Evolutionary conservation across 1,140 invertebrate species (phyloP), one percentile per base, ranked within the genome.

Genomic region (Pseudomyrmex concolor): DNA sequence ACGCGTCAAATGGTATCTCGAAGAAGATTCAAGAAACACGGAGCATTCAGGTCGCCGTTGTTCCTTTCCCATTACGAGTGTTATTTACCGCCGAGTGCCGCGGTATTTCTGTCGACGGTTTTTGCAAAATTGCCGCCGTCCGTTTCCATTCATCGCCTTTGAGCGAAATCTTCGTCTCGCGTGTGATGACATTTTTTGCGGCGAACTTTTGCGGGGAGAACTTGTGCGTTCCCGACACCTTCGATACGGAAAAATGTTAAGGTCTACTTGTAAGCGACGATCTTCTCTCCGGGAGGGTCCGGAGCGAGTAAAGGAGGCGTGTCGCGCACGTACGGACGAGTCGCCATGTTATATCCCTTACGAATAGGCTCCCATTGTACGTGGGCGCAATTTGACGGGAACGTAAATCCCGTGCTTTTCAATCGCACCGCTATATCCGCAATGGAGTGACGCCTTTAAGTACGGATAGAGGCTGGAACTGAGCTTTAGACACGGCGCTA

Each of bases 121-220:
- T 62, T 82, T 73, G 68, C 59, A 19, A 45, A 25, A 12, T 17
- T 25, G 22, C 62, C 17, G 45, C 25, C 55, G 8, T 15, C 43
- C 50, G 10, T 74, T 43, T 15, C 57, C 50, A 15, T 74, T 43
- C 57, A 74, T 82, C 45, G 50, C 19, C 25, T 12, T 72, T 55
- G 57, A 62, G 34, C 70, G 48, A 82, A 62, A 82, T 48, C 59
- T 59, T 54, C 77, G 19, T 17, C n/a, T 71, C 22, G 68, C 34
- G 67, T 74, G 59, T 34, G 70, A 82, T 34, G 70, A 82, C 70
- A 64, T 59, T 63, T 82, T 63, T 82, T 82, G 70, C 25, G 70
- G 68, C 43, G 7, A 48, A 57, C 17, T 25, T 50, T 15, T 34
- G 34, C 34, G 5, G 64, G 17, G 60, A 62, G 45, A 15, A 63